These are phyloP conservation scores for Idaea aversata DNA, from an alignment of 2,888 invertebrate species.

Conservation along the genomic window DNA sequence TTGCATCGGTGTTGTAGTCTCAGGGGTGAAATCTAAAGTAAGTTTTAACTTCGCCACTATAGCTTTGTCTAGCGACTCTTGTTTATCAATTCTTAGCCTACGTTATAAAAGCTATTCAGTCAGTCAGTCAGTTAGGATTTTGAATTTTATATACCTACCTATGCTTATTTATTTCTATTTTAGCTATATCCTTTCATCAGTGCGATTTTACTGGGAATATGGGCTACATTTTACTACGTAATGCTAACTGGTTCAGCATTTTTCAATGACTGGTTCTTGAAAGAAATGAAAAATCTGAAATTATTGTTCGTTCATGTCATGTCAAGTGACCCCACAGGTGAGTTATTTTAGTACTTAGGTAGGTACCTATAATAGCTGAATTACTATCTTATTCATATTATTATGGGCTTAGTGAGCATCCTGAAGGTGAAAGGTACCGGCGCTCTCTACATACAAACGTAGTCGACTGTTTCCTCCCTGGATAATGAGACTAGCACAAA, in stretches of 20 bases:
- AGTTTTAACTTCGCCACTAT: constrained; percentile 7
- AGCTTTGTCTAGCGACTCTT: too few species aligned
- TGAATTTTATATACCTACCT: too few species aligned
- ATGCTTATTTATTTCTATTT: neutral
- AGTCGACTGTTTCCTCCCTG: too few species aligned
- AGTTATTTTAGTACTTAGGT: constrained; percentile 15
- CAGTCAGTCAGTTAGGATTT: too few species aligned
- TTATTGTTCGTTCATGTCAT: constrained; percentile 35
- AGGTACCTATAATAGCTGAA: constrained; percentile 28
- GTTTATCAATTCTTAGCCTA: too few species aligned
- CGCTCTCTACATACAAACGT: too few species aligned
- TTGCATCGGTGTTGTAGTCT: constrained; percentile 32
- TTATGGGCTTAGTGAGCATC: too few species aligned
- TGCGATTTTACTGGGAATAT: constrained; percentile 16
- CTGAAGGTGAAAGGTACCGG: too few species aligned
- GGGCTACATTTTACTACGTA: constrained; percentile 33
- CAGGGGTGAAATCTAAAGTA: constrained; percentile 34
- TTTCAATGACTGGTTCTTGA: constrained; percentile 34
- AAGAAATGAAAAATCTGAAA: constrained; percentile 36
- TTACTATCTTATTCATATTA: neutral
- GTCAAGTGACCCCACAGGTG: constrained; percentile 18
- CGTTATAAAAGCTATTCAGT: too few species aligned
- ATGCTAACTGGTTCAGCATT: constrained; percentile 28
- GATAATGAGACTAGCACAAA: too few species aligned
- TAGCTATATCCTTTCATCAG: constrained; percentile 13